Conservation (phyloP, 2,797 vertebrate species). For the Cygnus olor region DNA sequence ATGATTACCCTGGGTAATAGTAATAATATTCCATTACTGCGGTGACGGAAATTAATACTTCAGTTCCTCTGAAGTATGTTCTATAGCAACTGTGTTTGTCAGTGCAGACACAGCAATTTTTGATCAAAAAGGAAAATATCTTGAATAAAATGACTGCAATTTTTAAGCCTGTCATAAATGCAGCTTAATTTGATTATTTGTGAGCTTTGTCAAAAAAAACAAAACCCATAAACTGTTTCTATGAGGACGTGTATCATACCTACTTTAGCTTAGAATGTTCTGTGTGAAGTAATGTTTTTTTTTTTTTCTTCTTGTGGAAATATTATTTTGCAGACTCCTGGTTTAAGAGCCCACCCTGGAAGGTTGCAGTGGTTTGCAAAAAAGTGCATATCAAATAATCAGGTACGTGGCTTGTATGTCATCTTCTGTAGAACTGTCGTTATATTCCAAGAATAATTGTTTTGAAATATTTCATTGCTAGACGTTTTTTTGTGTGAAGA, state of each 20-base stretch:
- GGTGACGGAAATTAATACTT: not conserved
- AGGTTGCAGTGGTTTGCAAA: constrained; percentile 90
- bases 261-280: not conserved
- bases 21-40: not conserved
- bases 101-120: not conserved
- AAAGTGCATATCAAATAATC: constrained; percentile 82
- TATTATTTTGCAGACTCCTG: constrained; percentile 87
- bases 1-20: not conserved
- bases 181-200: not conserved
- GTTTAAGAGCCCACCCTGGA: constrained; percentile 85
- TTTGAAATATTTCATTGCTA: constrained; percentile 3
- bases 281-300: not conserved
- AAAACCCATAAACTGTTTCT: not conserved
- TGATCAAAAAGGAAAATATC: not conserved
- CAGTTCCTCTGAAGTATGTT: not conserved
- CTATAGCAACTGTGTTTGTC: not conserved
- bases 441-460: not conserved
- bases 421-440: not conserved
- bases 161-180: not conserved
- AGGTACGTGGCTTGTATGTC: constrained; percentile 75
- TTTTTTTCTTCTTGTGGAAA: not conserved
- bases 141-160: not conserved
- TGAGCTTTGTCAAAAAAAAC: not conserved
- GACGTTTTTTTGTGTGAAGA: constrained; percentile 23
- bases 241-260: not conserved